Base-by-base conservation (phyloP, 2,888 invertebrate species). In the Meganola albula region DNA sequence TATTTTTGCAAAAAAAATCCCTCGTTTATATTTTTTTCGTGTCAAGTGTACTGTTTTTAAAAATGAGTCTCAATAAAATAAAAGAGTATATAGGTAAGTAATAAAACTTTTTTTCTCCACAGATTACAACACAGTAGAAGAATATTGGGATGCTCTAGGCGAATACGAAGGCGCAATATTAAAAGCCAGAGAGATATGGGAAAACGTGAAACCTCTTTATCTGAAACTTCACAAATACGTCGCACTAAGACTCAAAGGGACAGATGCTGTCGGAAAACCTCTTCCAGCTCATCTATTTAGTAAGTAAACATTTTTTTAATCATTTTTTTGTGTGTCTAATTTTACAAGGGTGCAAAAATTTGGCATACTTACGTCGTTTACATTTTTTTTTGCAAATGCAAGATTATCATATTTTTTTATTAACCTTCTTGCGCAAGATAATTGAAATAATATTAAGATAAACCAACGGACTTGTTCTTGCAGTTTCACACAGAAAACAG, bases 71-170 rank as follows among this genome's bases (percentile, higher is more conserved):
- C 20, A 20, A n/a, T 3, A 16, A 16, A 16, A 5, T 16, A 16
- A 16, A 16, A 16, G 4, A 16, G 16, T 16, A 6, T 6, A 6
- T 4, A 5, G 4, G 16, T 16, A 16, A n/a, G n/a, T 16, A 6
- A 16, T 16, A 5, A 16, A 16, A 4, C 6, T 16, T 16, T 6
- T 20, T 37, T 31, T 42, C 61, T 53, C 24, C 44, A 13, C 50
- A 85, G 87, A 67, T 37, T 74, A 72, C 46, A 71, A 70, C 29
- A 65, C 72, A 13, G 77, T 83, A 0, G 83, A 85, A 58, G 78
- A 76, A 18, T 89, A 89, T 55, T 89, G 89, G 89, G 88, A 89
- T 52, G 74, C 70, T 22, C 53, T 89, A 7, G 74, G 63, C 5
- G 89, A 89, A 42, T 86, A 85, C 45, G 80, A 84, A 56, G 83